Percentiles rank a stretch among this genome's conserved stretches.
phyloP scores from a whole-genome alignment of 2,888 invertebrate genomes.

The Sarcophaga caerulescens region DNA sequence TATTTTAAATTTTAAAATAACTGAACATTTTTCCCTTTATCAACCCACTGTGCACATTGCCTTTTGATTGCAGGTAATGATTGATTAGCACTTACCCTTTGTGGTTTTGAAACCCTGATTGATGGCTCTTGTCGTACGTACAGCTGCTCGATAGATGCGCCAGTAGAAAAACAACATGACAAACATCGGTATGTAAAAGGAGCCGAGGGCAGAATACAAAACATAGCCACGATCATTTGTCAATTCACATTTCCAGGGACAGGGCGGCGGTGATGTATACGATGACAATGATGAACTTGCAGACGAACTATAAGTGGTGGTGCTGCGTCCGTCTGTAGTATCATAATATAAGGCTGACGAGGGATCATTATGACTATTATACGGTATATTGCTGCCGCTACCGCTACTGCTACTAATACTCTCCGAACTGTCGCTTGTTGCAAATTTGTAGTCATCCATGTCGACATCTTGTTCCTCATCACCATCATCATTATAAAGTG shows the following conservation, averaged over 20 bases:
- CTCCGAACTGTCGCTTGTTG: conserved; percentile 45
- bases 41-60: conserved; percentile 43
- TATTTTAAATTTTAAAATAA: not conserved
- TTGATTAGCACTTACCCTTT: conserved; percentile 83
- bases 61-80: not conserved
- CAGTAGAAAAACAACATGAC: conserved; percentile 99
- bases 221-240: conserved; percentile 98
- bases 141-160: conserved; percentile 97
- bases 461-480: conserved; percentile 53
- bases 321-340: conserved; percentile 9
- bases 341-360: conserved; percentile 54
- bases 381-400: conserved; percentile 27
- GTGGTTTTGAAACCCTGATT: conserved; percentile 95
- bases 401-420: conserved; percentile 13
- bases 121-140: conserved; percentile 94
- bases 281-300: not conserved
- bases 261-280: conserved; percentile 83
- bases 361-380: conserved; percentile 35
- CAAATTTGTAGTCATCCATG: conserved; percentile 20
- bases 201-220: conserved; percentile 98
- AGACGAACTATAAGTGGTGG: conserved; percentile 5
- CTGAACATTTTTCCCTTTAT: not conserved
- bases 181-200: conserved; percentile 98
- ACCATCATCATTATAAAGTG: conserved; percentile 46
- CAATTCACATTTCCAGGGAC: conserved; percentile 93